Evolutionary conservation across 2,797 vertebrate genomes (phyloP).

Genomic region (Eospalax fontanierii): DNA sequence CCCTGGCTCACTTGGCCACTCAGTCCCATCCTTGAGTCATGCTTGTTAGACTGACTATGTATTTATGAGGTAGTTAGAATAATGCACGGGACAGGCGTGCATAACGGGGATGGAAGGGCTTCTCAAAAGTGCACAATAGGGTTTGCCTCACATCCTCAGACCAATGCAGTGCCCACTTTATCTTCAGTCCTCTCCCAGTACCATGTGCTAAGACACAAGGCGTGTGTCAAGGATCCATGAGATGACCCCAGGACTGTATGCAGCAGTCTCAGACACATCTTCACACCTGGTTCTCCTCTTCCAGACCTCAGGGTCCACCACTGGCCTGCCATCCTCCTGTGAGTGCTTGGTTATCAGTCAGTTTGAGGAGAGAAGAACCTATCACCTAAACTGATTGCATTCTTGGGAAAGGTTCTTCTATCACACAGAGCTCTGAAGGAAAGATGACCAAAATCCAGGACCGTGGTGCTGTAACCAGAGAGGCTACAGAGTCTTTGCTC

Average conservation of each 20-base stretch:
- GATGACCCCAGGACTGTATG: background rate
- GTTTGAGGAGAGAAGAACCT: background rate
- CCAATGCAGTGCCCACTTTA: background rate
- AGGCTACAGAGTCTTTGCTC: rapidly evolving
- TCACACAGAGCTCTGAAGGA: rapidly evolving
- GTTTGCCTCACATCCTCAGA: background rate
- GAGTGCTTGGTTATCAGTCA: background rate
- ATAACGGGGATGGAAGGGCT: too few relatives aligned
- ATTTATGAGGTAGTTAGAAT: rapidly evolving
- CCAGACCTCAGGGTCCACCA: background rate
- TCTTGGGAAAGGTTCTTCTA: background rate
- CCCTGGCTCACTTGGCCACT: background rate
- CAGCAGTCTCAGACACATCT: background rate
- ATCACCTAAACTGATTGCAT: background rate
- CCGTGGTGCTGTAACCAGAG: background rate
- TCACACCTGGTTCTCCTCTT: background rate
- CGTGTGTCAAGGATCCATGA: background rate
- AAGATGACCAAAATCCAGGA: background rate
- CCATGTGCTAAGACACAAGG: background rate
- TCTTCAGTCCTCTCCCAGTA: background rate
- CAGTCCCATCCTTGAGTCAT: rapidly evolving
- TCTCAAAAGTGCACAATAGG: rapidly evolving
- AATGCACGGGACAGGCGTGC: rapidly evolving
- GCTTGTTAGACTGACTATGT: too few relatives aligned
- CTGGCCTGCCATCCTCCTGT: too few relatives aligned